Evolutionary conservation across 2,113 vertebrate genomes (phyloP).

Genomic region (Puffinus mauretanicus): DNA sequence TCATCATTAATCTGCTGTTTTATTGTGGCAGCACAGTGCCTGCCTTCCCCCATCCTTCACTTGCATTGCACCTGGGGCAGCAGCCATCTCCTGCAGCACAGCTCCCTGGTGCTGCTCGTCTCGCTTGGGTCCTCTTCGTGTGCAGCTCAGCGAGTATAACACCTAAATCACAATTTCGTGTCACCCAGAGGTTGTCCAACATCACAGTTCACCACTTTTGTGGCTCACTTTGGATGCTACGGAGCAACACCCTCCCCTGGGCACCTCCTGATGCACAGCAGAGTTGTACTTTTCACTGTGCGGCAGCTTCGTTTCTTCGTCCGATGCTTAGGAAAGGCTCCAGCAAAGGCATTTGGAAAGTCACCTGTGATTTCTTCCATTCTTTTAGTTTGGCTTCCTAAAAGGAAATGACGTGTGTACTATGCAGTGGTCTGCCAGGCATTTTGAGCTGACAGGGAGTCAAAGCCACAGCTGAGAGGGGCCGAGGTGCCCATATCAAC

Average conservation of each 20-base stretch:
- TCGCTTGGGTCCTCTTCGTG: fast-evolving
- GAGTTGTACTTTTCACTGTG: not conserved
- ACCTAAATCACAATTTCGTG: not conserved
- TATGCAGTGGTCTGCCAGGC: not conserved
- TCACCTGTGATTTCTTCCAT: not conserved
- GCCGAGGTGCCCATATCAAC: not conserved
- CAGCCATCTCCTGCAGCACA: not conserved
- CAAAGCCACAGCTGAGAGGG: not conserved
- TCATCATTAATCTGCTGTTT: not conserved
- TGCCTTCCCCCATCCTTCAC: not conserved
- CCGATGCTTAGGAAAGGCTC: not conserved
- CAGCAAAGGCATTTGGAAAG: not conserved
- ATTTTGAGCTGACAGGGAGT: not conserved
- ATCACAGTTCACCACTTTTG: not conserved
- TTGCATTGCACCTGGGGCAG: too few relatives aligned
- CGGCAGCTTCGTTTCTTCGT: not conserved
- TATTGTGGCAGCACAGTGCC: not conserved
- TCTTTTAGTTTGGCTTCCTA: not conserved
- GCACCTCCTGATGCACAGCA: not conserved
- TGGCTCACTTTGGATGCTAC: fast-evolving
- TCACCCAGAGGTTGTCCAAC: not conserved
- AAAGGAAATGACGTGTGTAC: not conserved
- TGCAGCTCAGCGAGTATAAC: not conserved
- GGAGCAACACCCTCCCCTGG: not conserved
- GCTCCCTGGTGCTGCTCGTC: not conserved